Conservation (phyloP, 2,888 invertebrate genomes). For the Aleiodes alternator region DNA sequence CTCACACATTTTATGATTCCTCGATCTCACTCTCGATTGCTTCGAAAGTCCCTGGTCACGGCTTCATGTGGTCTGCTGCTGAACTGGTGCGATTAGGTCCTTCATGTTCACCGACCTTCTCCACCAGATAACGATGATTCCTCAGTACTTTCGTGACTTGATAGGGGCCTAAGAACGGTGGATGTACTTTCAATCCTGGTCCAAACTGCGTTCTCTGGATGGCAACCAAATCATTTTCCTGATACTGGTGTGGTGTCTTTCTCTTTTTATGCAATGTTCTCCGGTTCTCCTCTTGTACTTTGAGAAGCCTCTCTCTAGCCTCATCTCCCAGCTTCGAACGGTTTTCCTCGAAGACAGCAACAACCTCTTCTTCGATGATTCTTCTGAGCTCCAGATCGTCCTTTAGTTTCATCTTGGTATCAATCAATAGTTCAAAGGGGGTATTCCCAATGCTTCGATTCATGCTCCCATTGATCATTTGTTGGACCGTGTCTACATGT, state of each 20-base stretch:
- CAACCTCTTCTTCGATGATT: slow-evolving; percentile 50
- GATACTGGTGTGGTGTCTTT: slow-evolving; percentile 48
- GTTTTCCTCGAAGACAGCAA: not conserved
- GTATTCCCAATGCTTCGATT: slow-evolving; percentile 40
- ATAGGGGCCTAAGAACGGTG: too few species aligned
- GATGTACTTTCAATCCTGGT: slow-evolving; percentile 59
- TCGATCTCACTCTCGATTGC: not conserved
- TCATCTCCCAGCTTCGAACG: slow-evolving; percentile 24
- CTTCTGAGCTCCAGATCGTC: slow-evolving; percentile 47
- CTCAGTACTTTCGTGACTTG: too few species aligned
- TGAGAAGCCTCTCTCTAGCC: slow-evolving; percentile 37
- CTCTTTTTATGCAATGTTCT: slow-evolving; percentile 39
- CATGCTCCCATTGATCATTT: slow-evolving; percentile 32
- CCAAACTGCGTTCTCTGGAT: slow-evolving; percentile 69
- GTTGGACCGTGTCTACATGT: too few species aligned
- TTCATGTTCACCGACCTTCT: slow-evolving; percentile 24
- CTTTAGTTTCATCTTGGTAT: slow-evolving; percentile 26
- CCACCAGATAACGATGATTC: too few species aligned
- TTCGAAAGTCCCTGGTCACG: not conserved
- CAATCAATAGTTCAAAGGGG: slow-evolving; percentile 42
- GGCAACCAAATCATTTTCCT: slow-evolving; percentile 58
- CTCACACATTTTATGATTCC: too few species aligned
- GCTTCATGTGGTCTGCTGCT: slow-evolving; percentile 20
- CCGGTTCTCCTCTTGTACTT: slow-evolving; percentile 48
- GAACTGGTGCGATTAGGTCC: slow-evolving; percentile 15